Evolutionary conservation across 2,113 vertebrate genomes (phyloP).

Genomic region (Rhinopomastus cyanomelas): DNA sequence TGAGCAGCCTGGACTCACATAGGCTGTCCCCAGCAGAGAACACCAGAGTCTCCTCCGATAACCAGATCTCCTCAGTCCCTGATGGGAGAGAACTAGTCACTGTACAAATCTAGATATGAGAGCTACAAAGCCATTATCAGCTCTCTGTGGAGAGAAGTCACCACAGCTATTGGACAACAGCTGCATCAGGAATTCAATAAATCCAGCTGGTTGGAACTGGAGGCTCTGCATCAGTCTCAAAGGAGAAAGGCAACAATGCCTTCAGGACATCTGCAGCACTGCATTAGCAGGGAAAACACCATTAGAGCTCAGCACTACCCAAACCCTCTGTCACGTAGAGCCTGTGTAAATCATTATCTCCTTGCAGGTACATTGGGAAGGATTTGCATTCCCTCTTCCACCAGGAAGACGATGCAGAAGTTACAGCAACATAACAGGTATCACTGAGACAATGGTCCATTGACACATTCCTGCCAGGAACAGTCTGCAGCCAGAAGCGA

Average conservation of each 20-base stretch:
- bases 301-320: rapidly evolving
- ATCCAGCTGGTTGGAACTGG: background rate
- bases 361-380: background rate
- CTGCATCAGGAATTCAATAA: background rate
- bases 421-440: background rate
- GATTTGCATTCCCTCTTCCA: background rate
- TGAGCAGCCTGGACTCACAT: background rate
- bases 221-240: background rate
- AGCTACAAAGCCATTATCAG: background rate
- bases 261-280: background rate
- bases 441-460: background rate
- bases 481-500: conserved; percentile 2
- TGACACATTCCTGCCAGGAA: background rate
- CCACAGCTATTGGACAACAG: rapidly evolving
- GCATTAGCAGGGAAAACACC: background rate
- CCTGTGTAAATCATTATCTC: background rate
- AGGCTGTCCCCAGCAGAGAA: background rate
- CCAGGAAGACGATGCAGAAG: background rate
- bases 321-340: background rate
- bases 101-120: background rate
- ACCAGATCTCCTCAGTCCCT: too few relatives aligned
- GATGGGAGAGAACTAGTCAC: background rate
- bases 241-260: background rate
- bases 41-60: too few relatives aligned
- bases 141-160: background rate